These are phyloP conservation scores for Monoplex corrugatus DNA, from an alignment of 2,888 invertebrate genomes.

Conservation along the genomic window DNA sequence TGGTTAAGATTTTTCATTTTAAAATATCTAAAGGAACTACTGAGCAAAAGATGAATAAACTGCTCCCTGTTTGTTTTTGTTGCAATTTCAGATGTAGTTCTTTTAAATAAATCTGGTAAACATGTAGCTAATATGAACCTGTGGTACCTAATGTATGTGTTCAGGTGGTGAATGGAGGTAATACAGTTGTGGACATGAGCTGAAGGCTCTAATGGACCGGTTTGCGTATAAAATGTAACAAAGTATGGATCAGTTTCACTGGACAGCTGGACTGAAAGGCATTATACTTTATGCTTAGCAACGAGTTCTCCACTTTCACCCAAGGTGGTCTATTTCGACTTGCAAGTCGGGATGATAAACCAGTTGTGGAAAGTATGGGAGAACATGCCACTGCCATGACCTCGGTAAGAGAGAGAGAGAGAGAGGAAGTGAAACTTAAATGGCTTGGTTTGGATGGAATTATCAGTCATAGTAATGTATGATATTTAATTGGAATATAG, in stretches of 20 bases:
- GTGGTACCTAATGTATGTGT: too few species aligned
- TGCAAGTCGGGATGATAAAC: conserved; percentile 95
- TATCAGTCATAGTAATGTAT: not conserved
- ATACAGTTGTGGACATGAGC: conserved; percentile 97
- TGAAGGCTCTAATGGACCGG: conserved; percentile 93
- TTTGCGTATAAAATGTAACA: conserved; percentile 94
- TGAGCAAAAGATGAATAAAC: too few species aligned
- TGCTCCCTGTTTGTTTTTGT: too few species aligned
- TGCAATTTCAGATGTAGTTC: too few species aligned
- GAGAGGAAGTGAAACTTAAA: too few species aligned
- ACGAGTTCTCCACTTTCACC: conserved; percentile 99
- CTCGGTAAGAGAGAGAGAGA: conserved; percentile 81
- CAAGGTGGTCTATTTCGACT: conserved; percentile 99
- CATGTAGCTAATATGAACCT: too few species aligned
- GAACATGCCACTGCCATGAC: conserved; percentile 90
- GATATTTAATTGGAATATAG: too few species aligned
- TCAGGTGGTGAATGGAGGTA: conserved; percentile 98
- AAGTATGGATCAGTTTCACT: conserved; percentile 97
- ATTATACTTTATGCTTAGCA: conserved; percentile 90
- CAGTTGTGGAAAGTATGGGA: conserved; percentile 84
- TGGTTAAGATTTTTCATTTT: too few species aligned
- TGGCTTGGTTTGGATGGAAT: not conserved
- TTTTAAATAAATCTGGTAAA: too few species aligned
- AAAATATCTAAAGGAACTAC: too few species aligned
- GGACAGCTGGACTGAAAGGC: conserved; percentile 77